Evolutionary conservation across 2,888 invertebrate genomes (phyloP), one percentile per base, ranked within the genome.

Genomic region (Dolichopus griseipennis): DNA sequence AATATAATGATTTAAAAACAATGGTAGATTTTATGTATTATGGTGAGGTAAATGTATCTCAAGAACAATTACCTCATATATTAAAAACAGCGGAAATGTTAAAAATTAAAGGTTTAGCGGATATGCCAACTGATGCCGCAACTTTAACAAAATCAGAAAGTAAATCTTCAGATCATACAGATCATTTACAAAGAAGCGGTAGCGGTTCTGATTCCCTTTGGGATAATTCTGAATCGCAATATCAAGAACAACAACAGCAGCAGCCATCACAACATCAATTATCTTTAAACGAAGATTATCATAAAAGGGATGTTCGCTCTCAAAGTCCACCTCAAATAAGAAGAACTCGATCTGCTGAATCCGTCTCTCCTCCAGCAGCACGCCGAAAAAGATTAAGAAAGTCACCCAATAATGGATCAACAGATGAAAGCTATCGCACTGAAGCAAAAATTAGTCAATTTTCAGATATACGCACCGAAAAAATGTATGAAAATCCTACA

Each of bases 1-100:
- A 91, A 75, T 93, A 90, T 77, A 86, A 88, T 66, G 93, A 94
- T 81, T 85, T 94, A 69, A 90, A 91, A 77, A 91, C 91, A 37
- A 91, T 94, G 86, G 92, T 94, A 10, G 92, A 93, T 77, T 95
- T 94, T 77, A 94, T 95, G 91, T 95, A 95, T 79, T 91, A 91
- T 75, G 95, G 95, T 0, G 93, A 93, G 83, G 93, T 95, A 9
- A 93, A 94, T 80, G 93, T 95, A 37, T 92, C 93, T 1, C 92
- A 93, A 77, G 93, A 93, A 75, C 92, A 93, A 77, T 82, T 94
- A 74, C 92, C 92, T 70, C 87, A 88, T 81, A 87, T 89, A 74
- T 82, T 88, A 70, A 87, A 93, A 85, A 93, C 93, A 34, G 93
- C 93, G 1, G 92, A 92, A 78, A 88, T 90, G 79, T 84, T 94